A percentile compares a stretch with the other conserved stretches of the same genome.
These are phyloP conservation scores for Malurus cyaneus DNA, from an alignment of 2,113 vertebrate genomes.

Conservation along the genomic window DNA sequence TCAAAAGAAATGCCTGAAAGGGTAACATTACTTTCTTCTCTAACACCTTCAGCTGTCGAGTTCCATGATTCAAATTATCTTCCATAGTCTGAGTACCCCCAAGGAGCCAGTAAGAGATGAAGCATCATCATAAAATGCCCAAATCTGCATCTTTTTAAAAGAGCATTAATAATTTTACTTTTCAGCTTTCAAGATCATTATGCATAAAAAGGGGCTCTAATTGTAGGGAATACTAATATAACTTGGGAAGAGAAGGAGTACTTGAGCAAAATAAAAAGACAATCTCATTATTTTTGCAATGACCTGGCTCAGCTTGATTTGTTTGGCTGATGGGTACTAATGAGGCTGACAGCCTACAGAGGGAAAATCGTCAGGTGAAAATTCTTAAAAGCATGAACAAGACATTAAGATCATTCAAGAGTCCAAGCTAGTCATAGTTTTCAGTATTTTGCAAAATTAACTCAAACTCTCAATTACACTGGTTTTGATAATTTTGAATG, in stretches of 20 bases:
- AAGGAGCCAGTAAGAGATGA: background rate
- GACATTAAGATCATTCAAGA: background rate
- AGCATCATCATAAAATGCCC: background rate
- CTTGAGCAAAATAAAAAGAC: background rate
- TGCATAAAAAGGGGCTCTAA: background rate
- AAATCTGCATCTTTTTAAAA: background rate
- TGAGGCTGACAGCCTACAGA: background rate
- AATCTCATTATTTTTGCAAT: background rate
- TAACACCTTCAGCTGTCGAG: background rate
- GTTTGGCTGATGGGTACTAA: background rate
- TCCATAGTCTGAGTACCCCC: background rate
- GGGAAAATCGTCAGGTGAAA: background rate
- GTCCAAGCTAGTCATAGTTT: background rate
- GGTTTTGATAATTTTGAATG: background rate
- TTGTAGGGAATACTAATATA: background rate
- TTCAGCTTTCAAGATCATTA: background rate
- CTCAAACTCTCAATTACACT: background rate
- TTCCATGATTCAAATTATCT: background rate
- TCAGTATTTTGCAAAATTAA: background rate
- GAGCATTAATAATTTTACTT: background rate
- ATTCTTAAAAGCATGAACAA: background rate
- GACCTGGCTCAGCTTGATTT: background rate
- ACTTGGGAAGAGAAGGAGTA: background rate
- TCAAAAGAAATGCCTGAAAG: background rate
- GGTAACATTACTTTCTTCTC: background rate